Evolutionary conservation across 2,797 vertebrate species (phyloP), one percentile per base, ranked within the genome.

Genomic region (Phrynocephalus forsythii): DNA sequence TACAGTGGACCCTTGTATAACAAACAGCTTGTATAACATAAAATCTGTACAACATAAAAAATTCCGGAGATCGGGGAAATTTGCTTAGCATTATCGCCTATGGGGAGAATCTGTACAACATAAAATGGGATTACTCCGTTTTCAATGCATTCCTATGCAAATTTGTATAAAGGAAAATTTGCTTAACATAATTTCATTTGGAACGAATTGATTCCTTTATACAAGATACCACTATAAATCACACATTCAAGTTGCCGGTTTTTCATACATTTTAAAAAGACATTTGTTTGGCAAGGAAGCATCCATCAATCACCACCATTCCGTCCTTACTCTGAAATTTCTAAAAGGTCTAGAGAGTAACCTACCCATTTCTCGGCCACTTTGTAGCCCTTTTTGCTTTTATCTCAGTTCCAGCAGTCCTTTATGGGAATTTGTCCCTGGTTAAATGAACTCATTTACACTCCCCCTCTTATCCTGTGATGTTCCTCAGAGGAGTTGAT

Each of bases 371-470:
- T 0, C 63, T 52, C 18, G 60, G 9, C 16, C 86, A 30, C 1
- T 71, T 84, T 82, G 15, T 83, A 44, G 8, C n/a, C 56, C 3
- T 16, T 50, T 3, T 9, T 33, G 88, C 89, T 88, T 80, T 52
- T 3, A 76, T 48, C 9, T 33, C 48, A 38, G 8, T 38, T 79
- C 33, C 8, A 87, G 82, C 0, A 91, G 6, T 24, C 2, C 76
- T 91, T 88, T 75, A 84, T 5, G 38, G 81, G 1, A 22, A 60
- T 67, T 79, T 84, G 76, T 72, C 83, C 8, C 83, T 66, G 0
- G 0, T 26, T 60, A 69, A 22, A 60, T 52, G 83, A 83, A 88
- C 85, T 44, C 86, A 78, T n/a, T 82, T 86, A 89, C 26, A 33
- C 44, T 81, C 91, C 30, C 16, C 6, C 3, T 71, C 26, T 1